Base-by-base conservation (phyloP, 2,113 vertebrate genomes). In the Gopherus flavomarginatus region DNA sequence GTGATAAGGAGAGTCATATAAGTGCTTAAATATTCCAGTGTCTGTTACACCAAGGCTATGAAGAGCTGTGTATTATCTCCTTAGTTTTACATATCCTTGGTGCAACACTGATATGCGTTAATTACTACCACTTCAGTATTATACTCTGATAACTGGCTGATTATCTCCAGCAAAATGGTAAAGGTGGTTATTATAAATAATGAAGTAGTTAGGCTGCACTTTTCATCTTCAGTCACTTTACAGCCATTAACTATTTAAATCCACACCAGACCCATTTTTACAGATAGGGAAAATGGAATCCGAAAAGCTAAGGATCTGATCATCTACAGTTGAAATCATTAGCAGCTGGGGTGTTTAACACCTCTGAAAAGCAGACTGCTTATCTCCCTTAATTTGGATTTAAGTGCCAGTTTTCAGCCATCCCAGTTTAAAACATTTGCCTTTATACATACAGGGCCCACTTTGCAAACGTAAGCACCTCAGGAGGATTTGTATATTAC, bases 91-190 rank as follows among this genome's bases (percentile, higher is more conserved):
- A 83, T 79, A 79, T 90, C 87, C 84, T 97, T 96, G 92, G 87
- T 97, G 94, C 89, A 90, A 21, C 6, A 87, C 79, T 94, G 89
- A 96, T 97, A 97, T 95, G 91, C 95, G 93, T 91, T 96, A 97
- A 97, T 97, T 97, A 95, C 75, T 26, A 97, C 95, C 93, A 88
- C 96, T 92, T 83, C 89, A 81, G 95, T 95, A 97, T 96, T 97
- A 94, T 95, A 93, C 86, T 44, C 72, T 10, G 86, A 90, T 92
- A 94, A 79, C 4, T 6, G 65, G 0, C 0, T 93, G 95, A 96
- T 97, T 96, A 94, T 90, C 93, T 94, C 85, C 75, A 47, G 38
- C 93, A 96, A 95, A 97, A 95, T 96, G 87, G 89, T 90, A 79
- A 96, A 94, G 93, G 21, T 97, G 96, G 95, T 96, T 97, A 97